Evolutionary conservation across 2,888 invertebrate genomes (phyloP).

Genomic region (Andrena flavipes): DNA sequence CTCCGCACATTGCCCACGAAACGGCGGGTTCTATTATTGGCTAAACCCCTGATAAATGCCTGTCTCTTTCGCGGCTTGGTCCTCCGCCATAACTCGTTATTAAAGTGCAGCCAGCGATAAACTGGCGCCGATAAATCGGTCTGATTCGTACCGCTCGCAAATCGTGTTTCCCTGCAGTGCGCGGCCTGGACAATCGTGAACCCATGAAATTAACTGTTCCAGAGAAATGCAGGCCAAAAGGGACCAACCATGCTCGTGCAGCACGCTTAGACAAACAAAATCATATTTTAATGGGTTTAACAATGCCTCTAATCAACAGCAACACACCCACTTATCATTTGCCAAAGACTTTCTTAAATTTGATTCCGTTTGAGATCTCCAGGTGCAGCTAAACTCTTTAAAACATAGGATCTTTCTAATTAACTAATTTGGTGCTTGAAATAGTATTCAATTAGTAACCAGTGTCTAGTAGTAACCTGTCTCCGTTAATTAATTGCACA

Average conservation of each 20-base stretch:
- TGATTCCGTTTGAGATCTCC: too few species aligned
- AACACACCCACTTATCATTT: background rate
- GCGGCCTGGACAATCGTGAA: constrained; percentile 20
- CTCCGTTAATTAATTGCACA: too few species aligned
- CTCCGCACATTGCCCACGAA: constrained; percentile 60
- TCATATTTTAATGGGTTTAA: background rate
- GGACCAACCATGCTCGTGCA: background rate
- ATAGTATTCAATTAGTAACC: too few species aligned
- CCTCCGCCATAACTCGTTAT: constrained; percentile 66
- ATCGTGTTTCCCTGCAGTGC: constrained; percentile 43
- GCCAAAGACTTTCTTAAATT: background rate
- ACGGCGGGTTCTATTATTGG: constrained; percentile 74
- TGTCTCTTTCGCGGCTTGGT: constrained; percentile 45
- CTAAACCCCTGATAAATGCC: constrained; percentile 76
- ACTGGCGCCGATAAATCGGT: constrained; percentile 69
- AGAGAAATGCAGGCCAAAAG: background rate
- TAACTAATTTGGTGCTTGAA: too few species aligned
- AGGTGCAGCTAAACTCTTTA: too few species aligned
- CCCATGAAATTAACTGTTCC: constrained; percentile 7
- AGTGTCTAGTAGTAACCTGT: too few species aligned
- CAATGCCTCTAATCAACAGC: background rate
- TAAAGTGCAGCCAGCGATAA: constrained; percentile 65
- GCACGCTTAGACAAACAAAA: background rate
- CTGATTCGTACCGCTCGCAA: constrained; percentile 64
- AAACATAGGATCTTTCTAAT: too few species aligned